Conservation (phyloP, 2,797 vertebrate species). For the Peromyscus nudipes region DNA sequence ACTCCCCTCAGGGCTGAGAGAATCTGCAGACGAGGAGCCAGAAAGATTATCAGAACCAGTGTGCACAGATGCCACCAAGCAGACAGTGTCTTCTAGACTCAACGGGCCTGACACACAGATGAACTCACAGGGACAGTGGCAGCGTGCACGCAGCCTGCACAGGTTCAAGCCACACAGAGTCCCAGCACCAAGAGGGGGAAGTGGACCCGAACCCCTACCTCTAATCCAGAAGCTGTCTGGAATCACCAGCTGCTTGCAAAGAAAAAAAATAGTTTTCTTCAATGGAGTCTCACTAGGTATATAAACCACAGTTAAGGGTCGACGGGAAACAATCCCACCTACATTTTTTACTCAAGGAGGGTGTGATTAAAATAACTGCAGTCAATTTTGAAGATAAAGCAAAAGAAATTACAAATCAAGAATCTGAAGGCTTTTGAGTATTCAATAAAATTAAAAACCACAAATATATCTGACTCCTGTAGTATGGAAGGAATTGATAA, state of each 20-base stretch:
- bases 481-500: background rate
- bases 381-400: background rate
- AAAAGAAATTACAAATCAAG: background rate
- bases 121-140: background rate
- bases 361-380: background rate
- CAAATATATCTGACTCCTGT: background rate
- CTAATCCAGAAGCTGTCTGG: background rate
- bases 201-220: background rate
- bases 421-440: background rate
- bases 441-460: background rate
- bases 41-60: background rate
- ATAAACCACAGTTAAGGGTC: background rate
- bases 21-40: background rate
- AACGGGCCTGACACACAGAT: background rate
- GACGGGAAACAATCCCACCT: background rate
- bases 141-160: background rate
- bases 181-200: background rate
- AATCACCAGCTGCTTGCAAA: background rate
- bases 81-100: background rate
- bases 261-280: background rate
- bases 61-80: background rate
- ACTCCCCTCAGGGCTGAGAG: too few species aligned
- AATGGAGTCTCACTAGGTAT: background rate
- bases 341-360: background rate
- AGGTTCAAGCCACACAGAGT: background rate